Evolutionary conservation across 2,888 invertebrate genomes (phyloP), one percentile per base, ranked within the genome.

Genomic region (Thecocarcelia acutangulata): DNA sequence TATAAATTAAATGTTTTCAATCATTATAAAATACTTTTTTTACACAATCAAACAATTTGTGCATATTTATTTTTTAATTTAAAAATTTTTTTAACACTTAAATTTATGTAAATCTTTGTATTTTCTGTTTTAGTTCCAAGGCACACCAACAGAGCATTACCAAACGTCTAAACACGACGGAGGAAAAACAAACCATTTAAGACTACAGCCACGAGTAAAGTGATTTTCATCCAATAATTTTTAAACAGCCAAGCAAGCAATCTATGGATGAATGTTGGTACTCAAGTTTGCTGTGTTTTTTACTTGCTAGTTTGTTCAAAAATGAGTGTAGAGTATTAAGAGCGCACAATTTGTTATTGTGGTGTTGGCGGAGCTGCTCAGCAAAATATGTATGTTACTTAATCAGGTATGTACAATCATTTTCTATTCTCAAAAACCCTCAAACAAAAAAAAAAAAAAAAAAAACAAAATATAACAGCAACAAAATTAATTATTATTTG

Each of bases 171-270:
- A 37, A 63, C 1, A n/a, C 5, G 63, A 17, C 52, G 21, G 52
- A 58, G 21, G 19, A 73, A 64, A 75, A 73, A 59, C 74, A 77
- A 66, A 83, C 80, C 85, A 73, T 70, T 83, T 81, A 83, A 83
- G 75, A 79, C 84, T 81, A 83, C 85, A 74, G 81, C 84, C 84
- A 83, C 84, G 83, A 85, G 78, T 78, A 64, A 83, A 85, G 75
- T 85, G 84, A 83, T 80, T 82, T 83, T 76, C 69, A 83, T 82
- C 75, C 79, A 83, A 73, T 79, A 63, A 69, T 77, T 78, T 77
- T 73, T 56, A 44, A 77, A 77, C 68, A 68, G 50, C 63, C 74
- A 63, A 77, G 69, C 74, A 63, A 77, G 69, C 64, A 74, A 72
- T 74, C 19, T 78, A 33, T 78, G 46, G 59, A 72, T 61, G 59